These are phyloP conservation scores for Cerceris rybyensis DNA, from an alignment of 2,888 invertebrate genomes.

Conservation along the genomic window DNA sequence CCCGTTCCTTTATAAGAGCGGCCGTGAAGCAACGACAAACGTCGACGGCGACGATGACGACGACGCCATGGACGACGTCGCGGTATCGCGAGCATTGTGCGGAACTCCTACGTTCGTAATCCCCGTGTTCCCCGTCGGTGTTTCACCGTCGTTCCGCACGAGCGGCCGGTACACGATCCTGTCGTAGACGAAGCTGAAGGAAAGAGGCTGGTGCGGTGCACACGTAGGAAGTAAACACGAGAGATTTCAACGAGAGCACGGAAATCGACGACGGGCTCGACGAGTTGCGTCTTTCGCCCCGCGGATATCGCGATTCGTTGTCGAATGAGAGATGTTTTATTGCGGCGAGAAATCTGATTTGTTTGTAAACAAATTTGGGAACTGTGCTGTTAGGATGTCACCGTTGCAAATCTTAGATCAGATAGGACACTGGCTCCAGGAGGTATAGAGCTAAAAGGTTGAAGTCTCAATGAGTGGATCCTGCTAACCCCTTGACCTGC, in stretches of 20 bases:
- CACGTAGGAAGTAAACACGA: slow-evolving; percentile 61
- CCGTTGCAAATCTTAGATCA: no score
- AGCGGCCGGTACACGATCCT: slow-evolving; percentile 56
- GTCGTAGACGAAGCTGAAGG: slow-evolving; percentile 28
- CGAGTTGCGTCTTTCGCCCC: no score
- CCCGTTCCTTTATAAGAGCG: background rate
- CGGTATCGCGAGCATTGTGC: slow-evolving; percentile 20
- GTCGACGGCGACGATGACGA: slow-evolving; percentile 21
- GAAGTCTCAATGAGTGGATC: no score
- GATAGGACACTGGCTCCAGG: no score
- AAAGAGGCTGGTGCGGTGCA: slow-evolving; percentile 35
- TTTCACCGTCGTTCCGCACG: slow-evolving; percentile 65
- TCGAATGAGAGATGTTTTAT: no score
- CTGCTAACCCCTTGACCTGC: no score
- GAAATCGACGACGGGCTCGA: slow-evolving; percentile 32
- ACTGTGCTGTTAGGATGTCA: no score
- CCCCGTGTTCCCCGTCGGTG: slow-evolving; percentile 48
- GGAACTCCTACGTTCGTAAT: slow-evolving; percentile 55
- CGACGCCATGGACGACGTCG: background rate
- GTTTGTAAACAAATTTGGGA: no score
- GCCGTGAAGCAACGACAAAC: no score
- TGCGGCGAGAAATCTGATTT: no score
- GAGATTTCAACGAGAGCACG: slow-evolving; percentile 46
- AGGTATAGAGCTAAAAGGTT: no score
- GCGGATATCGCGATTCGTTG: no score